Evolutionary conservation across 2,113 vertebrate genomes (phyloP), one percentile per base, ranked within the genome.

Genomic region (Oxyura jamaicensis): DNA sequence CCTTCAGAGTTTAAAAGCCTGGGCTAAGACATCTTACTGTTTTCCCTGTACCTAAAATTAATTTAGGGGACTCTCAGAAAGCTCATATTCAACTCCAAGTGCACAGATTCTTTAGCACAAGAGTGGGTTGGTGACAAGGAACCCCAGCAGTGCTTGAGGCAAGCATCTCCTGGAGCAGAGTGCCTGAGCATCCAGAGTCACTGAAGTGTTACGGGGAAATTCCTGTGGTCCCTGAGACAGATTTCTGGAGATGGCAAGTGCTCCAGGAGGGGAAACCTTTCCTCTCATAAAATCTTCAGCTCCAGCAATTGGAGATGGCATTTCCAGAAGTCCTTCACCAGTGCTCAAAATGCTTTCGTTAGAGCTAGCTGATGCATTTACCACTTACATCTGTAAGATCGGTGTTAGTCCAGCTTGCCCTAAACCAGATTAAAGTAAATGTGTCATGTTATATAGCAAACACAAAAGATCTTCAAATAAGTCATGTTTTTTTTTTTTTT

Each of bases 121-220:
- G 3, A 2, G 11, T 0, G 0, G 13, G 12, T 11, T 46, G 31
- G n/a, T 63, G 31, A 22, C 44, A 58, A 59, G 39, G 74, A 67
- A 26, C 25, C 2, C 1, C 31, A 59, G 31, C 9, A 25, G 15
- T 71, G 46, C 46, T 72, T 46, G n/a, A 67, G 60, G 68, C 41
- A 71, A 59, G 59, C 76, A 35, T 58, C 80, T 83, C 67, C 79
- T 67, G 36, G 46, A 35, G 31, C 35, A 77, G 56, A 62, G 41
- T 62, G 26, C 55, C 16, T 46, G 59, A 83, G 44, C 67, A 67
- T 13, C 25, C 41, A 23, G 21, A 52, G 53, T 50, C 55, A 55
- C 31, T 88, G 75, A 80, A 56, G 77, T 26, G 44, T 36, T 21
- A 13, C 8, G 17, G 58, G 48, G 28, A n/a, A 92, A 74, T 36